These are phyloP conservation scores for Hydractinia echinata DNA, from an alignment of 30 jellyfish, hydroid and myxozoan genomes.

Conservation along the genomic window DNA sequence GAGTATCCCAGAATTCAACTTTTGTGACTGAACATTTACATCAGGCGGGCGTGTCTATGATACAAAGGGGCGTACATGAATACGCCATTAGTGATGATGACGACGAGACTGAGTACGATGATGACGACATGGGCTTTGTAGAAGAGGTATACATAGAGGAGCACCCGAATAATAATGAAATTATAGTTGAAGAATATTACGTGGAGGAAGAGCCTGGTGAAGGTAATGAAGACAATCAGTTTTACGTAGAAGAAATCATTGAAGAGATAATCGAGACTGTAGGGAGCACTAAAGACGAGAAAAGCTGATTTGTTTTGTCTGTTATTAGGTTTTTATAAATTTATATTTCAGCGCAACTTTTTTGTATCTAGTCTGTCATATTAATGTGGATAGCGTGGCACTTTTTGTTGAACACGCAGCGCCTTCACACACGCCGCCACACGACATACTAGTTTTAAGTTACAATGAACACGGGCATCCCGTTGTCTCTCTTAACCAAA, in stretches of 20 bases:
- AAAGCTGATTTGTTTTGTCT: background rate
- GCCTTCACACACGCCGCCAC: no score
- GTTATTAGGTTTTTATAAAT: constrained; percentile 1
- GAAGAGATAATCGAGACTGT: constrained; percentile 20
- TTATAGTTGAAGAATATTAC: constrained; percentile 46
- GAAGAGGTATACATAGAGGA: constrained; percentile 33
- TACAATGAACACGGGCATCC: no score
- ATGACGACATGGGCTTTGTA: constrained; percentile 28
- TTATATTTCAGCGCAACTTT: no score
- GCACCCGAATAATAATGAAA: constrained; percentile 17
- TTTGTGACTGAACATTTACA: constrained; percentile 21
- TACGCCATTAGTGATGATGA: constrained; percentile 9
- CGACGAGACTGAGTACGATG: constrained; percentile 16
- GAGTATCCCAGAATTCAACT: constrained; percentile 18
- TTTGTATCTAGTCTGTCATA: no score
- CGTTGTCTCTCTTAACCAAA: no score
- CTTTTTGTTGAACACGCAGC: no score
- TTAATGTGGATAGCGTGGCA: no score
- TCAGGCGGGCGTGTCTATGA: constrained; percentile 24
- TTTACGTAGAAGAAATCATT: constrained; percentile 28
- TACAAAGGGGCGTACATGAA: constrained; percentile 2
- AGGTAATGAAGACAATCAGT: background rate
- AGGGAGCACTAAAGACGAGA: constrained; percentile 3
- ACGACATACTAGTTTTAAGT: no score
- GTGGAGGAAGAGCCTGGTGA: constrained; percentile 21